Percentiles rank a stretch among this genome's conserved stretches.
Conservation (phyloP, 2,113 vertebrate species). For the Athene noctua region DNA sequence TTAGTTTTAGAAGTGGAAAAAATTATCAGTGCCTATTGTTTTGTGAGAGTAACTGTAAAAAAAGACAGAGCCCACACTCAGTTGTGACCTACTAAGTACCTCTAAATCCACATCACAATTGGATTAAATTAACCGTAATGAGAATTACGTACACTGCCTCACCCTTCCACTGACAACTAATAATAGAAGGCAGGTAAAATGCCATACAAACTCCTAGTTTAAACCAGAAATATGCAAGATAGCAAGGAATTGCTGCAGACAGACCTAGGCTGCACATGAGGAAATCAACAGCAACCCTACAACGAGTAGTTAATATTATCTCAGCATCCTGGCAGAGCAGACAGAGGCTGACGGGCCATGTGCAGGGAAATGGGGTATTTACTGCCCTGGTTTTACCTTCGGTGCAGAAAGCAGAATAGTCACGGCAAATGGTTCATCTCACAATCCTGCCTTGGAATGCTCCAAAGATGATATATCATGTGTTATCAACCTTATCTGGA, state of each 20-base stretch:
- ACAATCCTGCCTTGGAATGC: background rate
- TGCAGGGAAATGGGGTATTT: background rate
- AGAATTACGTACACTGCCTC: slow-evolving; percentile 24
- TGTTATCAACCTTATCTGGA: slow-evolving; percentile 63
- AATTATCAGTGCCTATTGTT: background rate
- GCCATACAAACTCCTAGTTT: background rate
- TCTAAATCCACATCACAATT: slow-evolving; percentile 52
- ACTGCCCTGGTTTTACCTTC: background rate
- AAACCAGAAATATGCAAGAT: background rate
- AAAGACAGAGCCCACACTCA: background rate
- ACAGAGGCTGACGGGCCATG: background rate
- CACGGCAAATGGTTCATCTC: slow-evolving; percentile 44
- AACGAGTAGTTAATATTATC: background rate
- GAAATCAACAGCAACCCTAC: background rate
- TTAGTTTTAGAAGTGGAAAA: background rate
- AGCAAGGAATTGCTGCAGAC: background rate
- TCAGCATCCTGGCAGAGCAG: background rate
- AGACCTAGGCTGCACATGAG: background rate
- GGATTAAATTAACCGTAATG: slow-evolving; percentile 54
- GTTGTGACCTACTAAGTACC: slow-evolving; percentile 3
- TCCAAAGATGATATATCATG: slow-evolving; percentile 46
- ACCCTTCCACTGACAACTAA: background rate
- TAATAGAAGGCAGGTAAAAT: slow-evolving; percentile 29
- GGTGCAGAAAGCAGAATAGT: background rate
- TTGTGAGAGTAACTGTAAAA: background rate